Conservation (phyloP, 2,797 vertebrate genomes). For the Pelodytes ibericus region DNA sequence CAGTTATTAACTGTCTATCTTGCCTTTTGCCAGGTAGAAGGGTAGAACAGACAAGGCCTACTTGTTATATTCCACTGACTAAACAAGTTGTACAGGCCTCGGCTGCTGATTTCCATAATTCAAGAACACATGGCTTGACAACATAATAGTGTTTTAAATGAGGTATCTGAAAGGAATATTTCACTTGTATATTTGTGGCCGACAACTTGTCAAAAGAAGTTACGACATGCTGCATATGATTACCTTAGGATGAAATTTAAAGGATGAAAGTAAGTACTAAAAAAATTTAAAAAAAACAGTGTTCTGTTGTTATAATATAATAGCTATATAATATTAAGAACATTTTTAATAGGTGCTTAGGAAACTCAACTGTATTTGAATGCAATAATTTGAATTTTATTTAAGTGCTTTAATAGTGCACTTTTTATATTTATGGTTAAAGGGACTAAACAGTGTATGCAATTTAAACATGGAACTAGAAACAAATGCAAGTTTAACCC, state of each 20-base stretch:
- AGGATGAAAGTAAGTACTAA: neutral
- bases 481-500: too few relatives aligned
- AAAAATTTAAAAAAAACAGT: neutral
- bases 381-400: too few relatives aligned
- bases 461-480: too few relatives aligned
- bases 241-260: neutral
- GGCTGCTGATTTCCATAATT: constrained; percentile 12
- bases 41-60: neutral
- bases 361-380: too few relatives aligned
- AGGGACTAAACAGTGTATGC: too few relatives aligned
- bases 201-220: constrained; percentile 26
- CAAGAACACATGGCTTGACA: constrained; percentile 30
- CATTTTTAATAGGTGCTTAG: too few relatives aligned
- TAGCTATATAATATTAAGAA: too few relatives aligned
- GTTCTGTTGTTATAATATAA: too few relatives aligned
- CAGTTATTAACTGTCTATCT: neutral
- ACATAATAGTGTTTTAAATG: constrained; percentile 34
- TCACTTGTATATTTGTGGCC: constrained; percentile 12
- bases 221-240: constrained; percentile 14
- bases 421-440: too few relatives aligned
- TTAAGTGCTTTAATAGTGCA: too few relatives aligned
- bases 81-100: constrained; percentile 17
- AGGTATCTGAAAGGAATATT: constrained; percentile 4
- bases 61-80: constrained; percentile 19
- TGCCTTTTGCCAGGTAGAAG: constrained; percentile 9